Evolutionary conservation across 2,113 vertebrate genomes (phyloP).

Genomic region (Clarias gariepinus): DNA sequence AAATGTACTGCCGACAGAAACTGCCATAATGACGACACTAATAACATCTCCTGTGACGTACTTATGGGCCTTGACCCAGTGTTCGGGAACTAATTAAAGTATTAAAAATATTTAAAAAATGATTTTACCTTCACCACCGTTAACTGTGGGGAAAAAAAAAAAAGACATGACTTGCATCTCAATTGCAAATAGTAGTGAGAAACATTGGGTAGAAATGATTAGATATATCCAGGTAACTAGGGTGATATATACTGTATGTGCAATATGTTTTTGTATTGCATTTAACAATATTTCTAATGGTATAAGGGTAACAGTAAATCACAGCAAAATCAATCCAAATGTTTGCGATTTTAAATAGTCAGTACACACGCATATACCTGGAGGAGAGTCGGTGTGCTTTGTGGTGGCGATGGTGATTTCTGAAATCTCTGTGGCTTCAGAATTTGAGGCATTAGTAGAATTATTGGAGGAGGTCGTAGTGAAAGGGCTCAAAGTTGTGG

Average conservation of each 20-base stretch:
- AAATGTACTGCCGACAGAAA: too few species aligned
- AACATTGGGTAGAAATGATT: neutral
- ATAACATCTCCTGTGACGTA: too few species aligned
- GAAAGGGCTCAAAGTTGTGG: neutral
- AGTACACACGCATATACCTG: slow-evolving; percentile 61
- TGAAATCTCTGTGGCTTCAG: too few species aligned
- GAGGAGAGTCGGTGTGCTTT: slow-evolving; percentile 60
- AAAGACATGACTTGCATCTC: neutral
- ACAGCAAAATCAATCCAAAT: neutral
- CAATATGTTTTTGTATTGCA: neutral
- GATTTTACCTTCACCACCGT: slow-evolving; percentile 33
- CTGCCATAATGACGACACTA: too few species aligned
- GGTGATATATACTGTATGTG: too few species aligned
- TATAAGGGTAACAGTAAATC: neutral
- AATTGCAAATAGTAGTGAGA: neutral
- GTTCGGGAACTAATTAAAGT: neutral
- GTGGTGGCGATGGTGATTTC: slow-evolving; percentile 56
- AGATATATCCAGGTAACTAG: neutral
- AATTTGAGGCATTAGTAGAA: too few species aligned
- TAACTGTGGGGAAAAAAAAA: neutral
- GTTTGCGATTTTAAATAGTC: too few species aligned
- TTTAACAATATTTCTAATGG: neutral
- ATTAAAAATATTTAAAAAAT: neutral
- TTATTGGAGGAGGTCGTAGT: neutral
- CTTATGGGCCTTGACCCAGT: too few species aligned